Conservation (phyloP, 37 sponge, comb jelly and placozoan species). For the Halichondria panicea region DNA sequence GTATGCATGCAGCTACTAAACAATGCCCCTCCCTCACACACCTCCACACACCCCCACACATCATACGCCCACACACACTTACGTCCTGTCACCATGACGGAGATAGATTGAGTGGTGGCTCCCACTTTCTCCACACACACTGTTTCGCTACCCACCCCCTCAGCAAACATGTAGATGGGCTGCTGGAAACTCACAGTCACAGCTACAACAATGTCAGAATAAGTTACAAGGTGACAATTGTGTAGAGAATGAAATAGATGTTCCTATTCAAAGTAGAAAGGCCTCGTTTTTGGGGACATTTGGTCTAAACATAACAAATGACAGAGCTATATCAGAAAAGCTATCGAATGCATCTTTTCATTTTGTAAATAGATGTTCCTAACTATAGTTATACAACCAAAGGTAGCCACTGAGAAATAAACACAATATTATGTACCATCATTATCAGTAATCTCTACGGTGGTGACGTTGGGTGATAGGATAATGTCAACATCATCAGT, state of each 20-base stretch:
- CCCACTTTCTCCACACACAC: constrained; percentile 16
- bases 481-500: not conserved
- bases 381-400: no score
- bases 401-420: no score
- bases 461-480: not conserved
- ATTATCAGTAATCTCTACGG: not conserved
- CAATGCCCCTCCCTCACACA: no score
- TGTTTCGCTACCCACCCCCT: not conserved
- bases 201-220: not conserved
- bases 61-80: no score
- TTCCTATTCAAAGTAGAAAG: no score
- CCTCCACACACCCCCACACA: no score
- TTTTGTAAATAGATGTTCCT: not conserved
- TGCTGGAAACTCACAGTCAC: constrained; percentile 18
- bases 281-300: no score
- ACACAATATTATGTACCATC: not conserved
- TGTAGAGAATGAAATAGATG: no score
- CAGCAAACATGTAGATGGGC: constrained; percentile 9
- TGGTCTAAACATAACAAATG: no score
- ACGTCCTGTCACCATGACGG: constrained; percentile 27
- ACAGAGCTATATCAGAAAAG: not conserved
- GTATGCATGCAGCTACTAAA: no score
- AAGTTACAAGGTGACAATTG: not conserved
- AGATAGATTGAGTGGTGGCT: not conserved
- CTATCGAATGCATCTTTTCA: not conserved